phyloP scores from a whole-genome alignment of 2,888 invertebrate genomes.

The Junonia oenone region DNA sequence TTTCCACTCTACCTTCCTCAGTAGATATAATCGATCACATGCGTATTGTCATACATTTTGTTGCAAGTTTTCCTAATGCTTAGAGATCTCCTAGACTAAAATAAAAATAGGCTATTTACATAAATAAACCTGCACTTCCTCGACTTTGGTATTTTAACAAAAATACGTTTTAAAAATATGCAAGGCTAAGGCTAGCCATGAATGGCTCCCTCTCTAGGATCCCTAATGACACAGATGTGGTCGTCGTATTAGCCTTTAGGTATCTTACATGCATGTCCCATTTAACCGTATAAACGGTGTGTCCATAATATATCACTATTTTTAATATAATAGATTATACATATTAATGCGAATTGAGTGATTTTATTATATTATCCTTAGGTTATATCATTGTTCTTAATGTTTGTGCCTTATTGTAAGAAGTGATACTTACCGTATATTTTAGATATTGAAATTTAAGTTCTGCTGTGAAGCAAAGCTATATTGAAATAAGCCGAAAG shows the following conservation, averaged over 20 bases:
- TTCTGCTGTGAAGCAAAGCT: neutral
- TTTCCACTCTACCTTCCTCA: no score
- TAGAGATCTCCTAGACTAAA: no score
- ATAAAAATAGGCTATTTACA: no score
- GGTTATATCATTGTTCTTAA: constrained; percentile 37
- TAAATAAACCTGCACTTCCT: no score
- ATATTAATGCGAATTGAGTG: constrained; percentile 45
- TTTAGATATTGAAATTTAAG: constrained; percentile 13
- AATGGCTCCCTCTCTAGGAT: no score
- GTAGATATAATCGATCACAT: no score
- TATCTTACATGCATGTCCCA: constrained; percentile 37
- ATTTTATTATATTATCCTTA: constrained; percentile 37
- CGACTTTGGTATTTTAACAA: no score
- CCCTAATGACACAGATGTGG: constrained; percentile 2
- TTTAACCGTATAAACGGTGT: constrained; percentile 42
- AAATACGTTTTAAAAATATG: no score
- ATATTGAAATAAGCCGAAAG: constrained; percentile 33
- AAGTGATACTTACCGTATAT: constrained; percentile 45
- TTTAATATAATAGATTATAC: constrained; percentile 36
- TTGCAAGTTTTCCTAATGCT: no score
- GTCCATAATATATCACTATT: constrained; percentile 50
- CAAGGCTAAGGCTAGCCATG: no score
- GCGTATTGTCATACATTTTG: no score
- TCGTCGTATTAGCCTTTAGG: neutral
- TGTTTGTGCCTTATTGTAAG: constrained; percentile 61